These are phyloP conservation scores for Magallana gigas DNA, from an alignment of 1,140 invertebrate genomes.

Conservation along the genomic window DNA sequence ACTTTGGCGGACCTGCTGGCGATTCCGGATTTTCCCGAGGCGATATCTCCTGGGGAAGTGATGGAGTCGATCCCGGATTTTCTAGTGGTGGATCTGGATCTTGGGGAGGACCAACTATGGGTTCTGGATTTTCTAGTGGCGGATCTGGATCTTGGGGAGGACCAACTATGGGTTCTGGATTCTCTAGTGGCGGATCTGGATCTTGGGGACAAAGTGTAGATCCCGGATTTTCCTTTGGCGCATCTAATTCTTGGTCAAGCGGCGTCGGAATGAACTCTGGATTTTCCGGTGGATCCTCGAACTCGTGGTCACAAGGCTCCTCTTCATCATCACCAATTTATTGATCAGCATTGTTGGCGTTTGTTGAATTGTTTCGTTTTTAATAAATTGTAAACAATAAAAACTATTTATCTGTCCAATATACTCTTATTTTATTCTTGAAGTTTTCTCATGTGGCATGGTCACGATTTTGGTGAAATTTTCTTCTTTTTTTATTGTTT, in stretches of 20 bases:
- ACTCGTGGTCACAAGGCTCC: neutral
- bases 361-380: neutral
- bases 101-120: neutral
- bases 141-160: conserved; percentile 4
- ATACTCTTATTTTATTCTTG: no score
- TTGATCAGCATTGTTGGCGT: neutral
- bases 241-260: neutral
- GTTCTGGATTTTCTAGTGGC: neutral
- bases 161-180: neutral
- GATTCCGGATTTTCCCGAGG: neutral
- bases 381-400: no score
- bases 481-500: no score
- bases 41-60: neutral
- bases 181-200: neutral
- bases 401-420: no score
- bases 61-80: neutral
- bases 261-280: neutral
- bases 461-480: no score
- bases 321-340: conserved; percentile 2
- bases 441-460: no score
- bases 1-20: neutral
- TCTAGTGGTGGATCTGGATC: neutral
- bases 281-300: neutral
- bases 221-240: neutral
- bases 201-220: neutral